These are phyloP conservation scores for Plecturocebus donacophilus DNA, from an alignment of 2,113 vertebrate genomes.

Conservation along the genomic window DNA sequence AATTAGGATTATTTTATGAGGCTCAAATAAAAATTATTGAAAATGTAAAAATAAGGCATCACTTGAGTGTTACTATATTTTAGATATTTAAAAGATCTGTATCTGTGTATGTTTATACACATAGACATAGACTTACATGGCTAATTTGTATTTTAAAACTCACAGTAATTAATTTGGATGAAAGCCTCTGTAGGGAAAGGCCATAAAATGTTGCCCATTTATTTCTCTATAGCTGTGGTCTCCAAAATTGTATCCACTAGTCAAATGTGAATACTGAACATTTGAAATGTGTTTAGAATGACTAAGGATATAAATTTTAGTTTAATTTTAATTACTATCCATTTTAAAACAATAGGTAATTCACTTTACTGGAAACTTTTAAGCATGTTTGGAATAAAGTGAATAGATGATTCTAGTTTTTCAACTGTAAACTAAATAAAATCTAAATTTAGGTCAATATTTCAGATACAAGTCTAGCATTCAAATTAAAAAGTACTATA, in stretches of 20 bases:
- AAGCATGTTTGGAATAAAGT: background rate
- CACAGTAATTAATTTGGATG: background rate
- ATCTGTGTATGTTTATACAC: background rate
- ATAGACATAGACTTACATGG: rapidly evolving
- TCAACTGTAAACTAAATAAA: background rate
- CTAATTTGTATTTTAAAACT: background rate
- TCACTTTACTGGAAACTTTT: background rate
- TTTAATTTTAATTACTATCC: background rate
- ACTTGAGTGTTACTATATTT: background rate
- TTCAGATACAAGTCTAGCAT: background rate
- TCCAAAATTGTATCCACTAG: background rate
- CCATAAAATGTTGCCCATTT: background rate
- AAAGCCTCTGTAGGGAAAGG: background rate
- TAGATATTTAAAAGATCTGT: background rate
- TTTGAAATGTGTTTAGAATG: background rate
- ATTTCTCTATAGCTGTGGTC: background rate
- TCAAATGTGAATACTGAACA: background rate
- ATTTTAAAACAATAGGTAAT: background rate
- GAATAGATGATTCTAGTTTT: background rate
- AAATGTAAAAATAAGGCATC: background rate
- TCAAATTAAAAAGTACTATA: background rate
- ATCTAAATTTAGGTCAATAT: background rate
- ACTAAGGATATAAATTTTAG: background rate
- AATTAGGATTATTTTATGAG: background rate
- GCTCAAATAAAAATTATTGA: background rate